Base-by-base conservation (phyloP, 2,888 invertebrate genomes). In the Aproaerema taeniolella region DNA sequence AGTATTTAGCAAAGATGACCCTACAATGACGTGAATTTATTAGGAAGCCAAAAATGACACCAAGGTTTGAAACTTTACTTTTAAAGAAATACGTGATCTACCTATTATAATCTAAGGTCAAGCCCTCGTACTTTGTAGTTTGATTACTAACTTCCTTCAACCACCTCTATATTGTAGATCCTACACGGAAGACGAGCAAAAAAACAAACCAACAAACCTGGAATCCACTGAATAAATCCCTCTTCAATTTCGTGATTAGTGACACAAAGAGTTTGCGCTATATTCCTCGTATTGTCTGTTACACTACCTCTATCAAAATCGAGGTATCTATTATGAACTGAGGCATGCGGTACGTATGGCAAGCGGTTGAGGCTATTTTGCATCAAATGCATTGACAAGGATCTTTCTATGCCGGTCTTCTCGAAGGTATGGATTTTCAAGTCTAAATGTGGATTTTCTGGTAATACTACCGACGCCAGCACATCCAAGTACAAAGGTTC, bases 171-270 rank as follows among this genome's bases (percentile, higher is more conserved):
- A n/a, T n/a, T n/a, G n/a, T n/a, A n/a, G n/a, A n/a, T n/a, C n/a
- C n/a, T n/a, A n/a, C n/a, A n/a, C n/a, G n/a, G n/a, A n/a, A n/a
- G n/a, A n/a, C n/a, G n/a, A n/a, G n/a, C n/a, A n/a, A n/a, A n/a
- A n/a, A n/a, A n/a, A n/a, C n/a, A n/a, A n/a, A n/a, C n/a, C 5
- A 15, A 17, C 42, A 1, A 36, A 83, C 87, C 87, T 73, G 79
- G 64, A 43, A 79, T 52, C 87, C 87, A 87, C 38, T 77, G 75
- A 34, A 86, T 73, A 39, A 66, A 76, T 0, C 80, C 82, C 11
- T 83, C 82, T 14, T 67, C 63, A n/a, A 59, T 57, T 32, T 70
- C 68, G 48, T 87, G 86, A 53, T 87, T 87, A 1, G 83, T 85
- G 0, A 87, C 76, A 41, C 80, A 77, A 31, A 87, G 46, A 8